phyloP scores from a whole-genome alignment of 2,113 vertebrate genomes.

The Tachycineta bicolor region DNA sequence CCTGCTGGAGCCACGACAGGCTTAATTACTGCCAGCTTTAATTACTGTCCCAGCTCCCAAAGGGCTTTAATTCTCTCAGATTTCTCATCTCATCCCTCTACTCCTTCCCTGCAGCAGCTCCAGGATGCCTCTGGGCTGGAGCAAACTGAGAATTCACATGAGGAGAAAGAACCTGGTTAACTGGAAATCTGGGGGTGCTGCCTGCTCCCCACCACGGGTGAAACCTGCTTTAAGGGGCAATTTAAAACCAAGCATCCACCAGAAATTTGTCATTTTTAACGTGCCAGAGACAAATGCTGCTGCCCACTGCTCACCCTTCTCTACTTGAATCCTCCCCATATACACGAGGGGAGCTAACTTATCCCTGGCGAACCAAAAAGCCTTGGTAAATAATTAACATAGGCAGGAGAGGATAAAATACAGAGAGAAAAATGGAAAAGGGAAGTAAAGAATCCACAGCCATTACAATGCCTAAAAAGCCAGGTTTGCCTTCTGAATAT shows the following conservation, averaged over 20 bases:
- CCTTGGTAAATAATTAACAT: not conserved
- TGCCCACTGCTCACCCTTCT: not conserved
- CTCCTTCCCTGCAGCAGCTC: not conserved
- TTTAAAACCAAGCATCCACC: not conserved
- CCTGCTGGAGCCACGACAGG: not conserved
- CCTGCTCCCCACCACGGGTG: not conserved
- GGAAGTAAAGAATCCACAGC: not conserved
- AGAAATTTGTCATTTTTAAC: not conserved
- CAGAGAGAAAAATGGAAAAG: not conserved
- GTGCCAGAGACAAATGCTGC: not conserved
- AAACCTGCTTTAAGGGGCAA: not conserved
- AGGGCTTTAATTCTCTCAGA: not conserved
- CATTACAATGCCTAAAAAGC: not conserved
- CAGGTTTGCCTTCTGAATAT: not conserved
- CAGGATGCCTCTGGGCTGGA: not conserved
- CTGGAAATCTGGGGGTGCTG: not conserved
- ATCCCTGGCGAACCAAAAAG: not conserved
- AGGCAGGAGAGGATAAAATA: not conserved
- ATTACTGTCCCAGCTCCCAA: constrained; percentile 29
- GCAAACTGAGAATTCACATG: not conserved
- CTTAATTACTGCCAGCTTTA: constrained; percentile 56
- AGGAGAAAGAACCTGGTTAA: not conserved
- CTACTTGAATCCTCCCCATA: not conserved
- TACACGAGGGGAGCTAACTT: rapidly evolving
- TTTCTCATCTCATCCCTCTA: not conserved